Conservation (phyloP, 92 coral and sea anemone genomes). For the Plumapathes pennacea region DNA sequence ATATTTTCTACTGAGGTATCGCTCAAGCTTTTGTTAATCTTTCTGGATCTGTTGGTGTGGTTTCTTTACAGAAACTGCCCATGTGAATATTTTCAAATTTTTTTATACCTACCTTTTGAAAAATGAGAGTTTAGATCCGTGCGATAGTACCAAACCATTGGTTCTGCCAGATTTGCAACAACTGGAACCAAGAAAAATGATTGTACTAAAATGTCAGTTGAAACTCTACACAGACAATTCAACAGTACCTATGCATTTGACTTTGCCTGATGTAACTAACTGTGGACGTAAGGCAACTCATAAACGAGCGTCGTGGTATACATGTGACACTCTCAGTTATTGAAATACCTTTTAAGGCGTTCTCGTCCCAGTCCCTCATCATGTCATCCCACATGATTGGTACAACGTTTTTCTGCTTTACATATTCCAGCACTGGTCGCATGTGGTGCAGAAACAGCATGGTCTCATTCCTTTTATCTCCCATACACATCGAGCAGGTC, state of each 20-base stretch:
- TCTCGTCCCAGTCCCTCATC: slow-evolving; percentile 85
- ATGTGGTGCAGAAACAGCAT: slow-evolving; percentile 76
- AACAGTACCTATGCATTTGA: no score
- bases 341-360: slow-evolving; percentile 63
- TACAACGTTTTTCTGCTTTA: slow-evolving; percentile 33
- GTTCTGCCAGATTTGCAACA: slow-evolving; percentile 76
- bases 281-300: not conserved
- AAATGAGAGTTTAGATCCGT: slow-evolving; percentile 42
- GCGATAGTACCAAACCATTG: slow-evolving; percentile 94
- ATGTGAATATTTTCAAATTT: no score
- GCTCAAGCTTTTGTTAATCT: no score
- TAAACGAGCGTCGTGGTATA: not conserved
- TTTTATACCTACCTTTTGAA: slow-evolving; percentile 49
- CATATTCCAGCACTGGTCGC: slow-evolving; percentile 71
- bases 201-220: no score
- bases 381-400: slow-evolving; percentile 98
- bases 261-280: no score
- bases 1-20: no score
- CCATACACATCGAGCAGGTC: slow-evolving; percentile 58
- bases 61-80: no score
- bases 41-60: no score
- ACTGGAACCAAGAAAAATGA: slow-evolving; percentile 16
- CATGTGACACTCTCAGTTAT: not conserved
- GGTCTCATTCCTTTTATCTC: slow-evolving; percentile 43
- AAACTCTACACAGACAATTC: not conserved